These are phyloP conservation scores for Holothuria scabra DNA, from an alignment of 53 echinoderm and acorn worm species.

Conservation along the genomic window DNA sequence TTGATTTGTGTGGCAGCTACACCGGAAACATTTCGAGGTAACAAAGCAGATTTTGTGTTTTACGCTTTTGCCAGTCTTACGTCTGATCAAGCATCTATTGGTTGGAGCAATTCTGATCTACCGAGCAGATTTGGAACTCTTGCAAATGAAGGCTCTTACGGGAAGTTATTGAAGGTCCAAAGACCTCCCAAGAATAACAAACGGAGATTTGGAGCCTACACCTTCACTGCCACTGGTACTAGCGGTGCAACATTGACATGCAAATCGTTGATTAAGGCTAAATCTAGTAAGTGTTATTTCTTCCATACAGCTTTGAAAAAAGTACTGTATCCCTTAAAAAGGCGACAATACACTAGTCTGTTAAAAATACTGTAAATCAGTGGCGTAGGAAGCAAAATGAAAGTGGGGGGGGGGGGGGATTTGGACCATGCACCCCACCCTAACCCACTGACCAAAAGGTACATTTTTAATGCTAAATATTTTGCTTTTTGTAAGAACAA, in stretches of 20 bases:
- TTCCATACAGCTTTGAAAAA: too few relatives aligned
- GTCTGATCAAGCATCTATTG: neutral
- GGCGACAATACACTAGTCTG: too few relatives aligned
- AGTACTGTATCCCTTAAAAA: too few relatives aligned
- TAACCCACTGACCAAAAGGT: too few relatives aligned
- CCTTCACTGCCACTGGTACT: slow-evolving; percentile 9
- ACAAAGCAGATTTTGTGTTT: neutral
- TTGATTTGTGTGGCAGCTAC: neutral
- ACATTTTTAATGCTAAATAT: too few relatives aligned
- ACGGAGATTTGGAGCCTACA: slow-evolving; percentile 18
- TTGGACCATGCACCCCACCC: too few relatives aligned
- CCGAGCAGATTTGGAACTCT: neutral
- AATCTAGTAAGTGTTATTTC: slow-evolving; percentile 20
- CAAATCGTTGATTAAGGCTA: neutral
- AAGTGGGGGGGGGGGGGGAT: too few relatives aligned
- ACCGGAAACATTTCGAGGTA: neutral
- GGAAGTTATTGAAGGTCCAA: neutral
- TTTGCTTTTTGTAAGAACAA: too few relatives aligned
- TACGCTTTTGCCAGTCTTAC: slow-evolving; percentile 24
- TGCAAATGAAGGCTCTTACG: neutral
- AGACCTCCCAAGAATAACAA: neutral
- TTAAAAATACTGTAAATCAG: too few relatives aligned
- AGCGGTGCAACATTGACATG: neutral
- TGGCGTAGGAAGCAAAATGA: too few relatives aligned
- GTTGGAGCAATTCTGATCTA: neutral